A percentile compares a stretch with the other conserved stretches of the same genome.
These are phyloP conservation scores for Sclerodermus sp. DNA, from an alignment of 2,888 invertebrate species.

Conservation along the genomic window DNA sequence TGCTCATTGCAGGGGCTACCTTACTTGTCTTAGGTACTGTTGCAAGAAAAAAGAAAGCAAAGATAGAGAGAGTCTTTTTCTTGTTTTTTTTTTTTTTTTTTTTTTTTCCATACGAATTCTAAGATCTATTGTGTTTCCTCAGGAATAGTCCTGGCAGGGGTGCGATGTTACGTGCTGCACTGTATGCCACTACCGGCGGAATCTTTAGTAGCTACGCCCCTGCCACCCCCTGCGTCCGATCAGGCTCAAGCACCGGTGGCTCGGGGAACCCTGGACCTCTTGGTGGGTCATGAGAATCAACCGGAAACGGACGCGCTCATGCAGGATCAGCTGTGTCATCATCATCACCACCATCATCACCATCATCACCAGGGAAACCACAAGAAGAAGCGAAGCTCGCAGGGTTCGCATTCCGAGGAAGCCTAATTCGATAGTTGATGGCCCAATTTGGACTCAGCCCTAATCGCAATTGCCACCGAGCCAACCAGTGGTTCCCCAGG, in stretches of 20 bases:
- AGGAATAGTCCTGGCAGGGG: conserved; percentile 48
- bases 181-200: conserved; percentile 48
- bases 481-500: too few species aligned
- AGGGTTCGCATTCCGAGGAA: conserved; percentile 48
- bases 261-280: conserved; percentile 43
- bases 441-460: too few species aligned
- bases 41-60: too few species aligned
- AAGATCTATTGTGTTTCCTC: too few species aligned
- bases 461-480: too few species aligned
- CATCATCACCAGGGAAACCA: conserved; percentile 47
- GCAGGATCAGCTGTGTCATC: conserved; percentile 39
- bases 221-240: conserved; percentile 38
- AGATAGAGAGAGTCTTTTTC: too few species aligned
- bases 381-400: conserved; percentile 52
- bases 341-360: conserved; percentile 38
- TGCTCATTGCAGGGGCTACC: conserved; percentile 69
- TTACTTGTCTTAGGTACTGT: conserved; percentile 67
- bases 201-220: conserved; percentile 47
- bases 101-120: not conserved
- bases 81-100: too few species aligned
- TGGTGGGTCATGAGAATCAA: conserved; percentile 48
- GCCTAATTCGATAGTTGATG: conserved; percentile 40
- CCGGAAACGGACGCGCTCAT: conserved; percentile 47
- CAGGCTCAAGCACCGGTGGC: conserved; percentile 31
- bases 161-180: conserved; percentile 52